These are phyloP conservation scores for Leptogaster cylindrica DNA, from an alignment of 2,888 invertebrate species.

Conservation along the genomic window DNA sequence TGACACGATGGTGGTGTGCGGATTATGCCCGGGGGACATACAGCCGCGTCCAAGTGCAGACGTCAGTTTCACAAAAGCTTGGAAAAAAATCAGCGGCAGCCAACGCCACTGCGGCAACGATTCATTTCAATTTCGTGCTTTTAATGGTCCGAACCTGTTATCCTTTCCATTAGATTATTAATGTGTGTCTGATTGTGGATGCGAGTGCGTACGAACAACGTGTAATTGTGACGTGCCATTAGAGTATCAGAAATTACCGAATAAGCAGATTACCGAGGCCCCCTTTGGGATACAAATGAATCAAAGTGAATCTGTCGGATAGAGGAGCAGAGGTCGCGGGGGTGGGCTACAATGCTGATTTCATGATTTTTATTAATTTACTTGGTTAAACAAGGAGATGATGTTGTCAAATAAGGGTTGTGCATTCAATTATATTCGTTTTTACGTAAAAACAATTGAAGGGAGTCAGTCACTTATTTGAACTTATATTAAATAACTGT, in stretches of 20 bases:
- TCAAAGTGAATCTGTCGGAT: slow-evolving; percentile 4
- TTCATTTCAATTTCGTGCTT: slow-evolving; percentile 33
- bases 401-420: too few relatives aligned
- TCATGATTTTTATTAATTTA: too few relatives aligned
- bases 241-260: slow-evolving; percentile 9
- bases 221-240: neutral
- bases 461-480: too few relatives aligned
- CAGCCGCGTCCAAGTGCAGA: neutral
- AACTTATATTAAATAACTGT: too few relatives aligned
- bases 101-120: slow-evolving; percentile 7
- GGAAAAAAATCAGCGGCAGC: neutral
- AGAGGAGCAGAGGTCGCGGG: neutral
- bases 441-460: too few relatives aligned
- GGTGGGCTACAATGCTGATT: too few relatives aligned
- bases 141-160: slow-evolving; percentile 31
- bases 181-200: slow-evolving; percentile 20
- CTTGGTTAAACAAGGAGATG: too few relatives aligned
- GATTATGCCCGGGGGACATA: neutral
- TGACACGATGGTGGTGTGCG: slow-evolving; percentile 19
- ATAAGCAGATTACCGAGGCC: slow-evolving; percentile 16
- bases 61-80: neutral
- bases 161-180: slow-evolving; percentile 29
- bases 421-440: too few relatives aligned
- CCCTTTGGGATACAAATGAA: neutral
- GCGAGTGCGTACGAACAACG: neutral